These are phyloP conservation scores for Liposcelis brunnea DNA, from an alignment of 2,888 invertebrate genomes.

Conservation along the genomic window DNA sequence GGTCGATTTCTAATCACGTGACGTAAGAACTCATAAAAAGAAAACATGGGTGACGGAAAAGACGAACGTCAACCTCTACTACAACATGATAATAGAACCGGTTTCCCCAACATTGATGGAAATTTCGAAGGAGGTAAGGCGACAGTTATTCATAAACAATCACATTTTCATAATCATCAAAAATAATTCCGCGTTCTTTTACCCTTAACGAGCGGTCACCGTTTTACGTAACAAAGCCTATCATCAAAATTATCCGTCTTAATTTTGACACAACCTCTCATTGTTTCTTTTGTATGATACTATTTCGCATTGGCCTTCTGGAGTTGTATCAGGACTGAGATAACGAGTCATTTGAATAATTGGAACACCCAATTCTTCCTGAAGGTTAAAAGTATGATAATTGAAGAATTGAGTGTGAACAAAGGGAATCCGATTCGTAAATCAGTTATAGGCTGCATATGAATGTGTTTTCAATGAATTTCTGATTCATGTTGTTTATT, in stretches of 20 bases:
- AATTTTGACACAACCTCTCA: neutral
- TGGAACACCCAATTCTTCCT: no score
- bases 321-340: no score
- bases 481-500: slow-evolving; percentile 10
- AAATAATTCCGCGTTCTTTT: neutral
- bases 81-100: slow-evolving; percentile 23
- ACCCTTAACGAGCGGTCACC: no score
- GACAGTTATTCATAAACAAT: slow-evolving; percentile 27
- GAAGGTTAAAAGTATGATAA: no score
- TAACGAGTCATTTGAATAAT: no score
- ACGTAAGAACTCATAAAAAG: no score
- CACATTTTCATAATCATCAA: slow-evolving; percentile 16
- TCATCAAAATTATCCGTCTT: neutral
- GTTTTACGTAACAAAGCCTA: no score
- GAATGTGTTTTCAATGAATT: slow-evolving; percentile 3
- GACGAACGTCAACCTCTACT: slow-evolving; percentile 46
- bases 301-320: no score
- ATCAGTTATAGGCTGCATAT: slow-evolving; percentile 9
- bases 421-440: slow-evolving; percentile 14
- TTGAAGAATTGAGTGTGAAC: no score
- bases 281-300: no score
- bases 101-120: neutral
- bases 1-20: no score
- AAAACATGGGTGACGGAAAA: slow-evolving; percentile 41
- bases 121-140: slow-evolving; percentile 20